phyloP scores from a whole-genome alignment of 1,140 invertebrate genomes.

The Bombus ignitus region DNA sequence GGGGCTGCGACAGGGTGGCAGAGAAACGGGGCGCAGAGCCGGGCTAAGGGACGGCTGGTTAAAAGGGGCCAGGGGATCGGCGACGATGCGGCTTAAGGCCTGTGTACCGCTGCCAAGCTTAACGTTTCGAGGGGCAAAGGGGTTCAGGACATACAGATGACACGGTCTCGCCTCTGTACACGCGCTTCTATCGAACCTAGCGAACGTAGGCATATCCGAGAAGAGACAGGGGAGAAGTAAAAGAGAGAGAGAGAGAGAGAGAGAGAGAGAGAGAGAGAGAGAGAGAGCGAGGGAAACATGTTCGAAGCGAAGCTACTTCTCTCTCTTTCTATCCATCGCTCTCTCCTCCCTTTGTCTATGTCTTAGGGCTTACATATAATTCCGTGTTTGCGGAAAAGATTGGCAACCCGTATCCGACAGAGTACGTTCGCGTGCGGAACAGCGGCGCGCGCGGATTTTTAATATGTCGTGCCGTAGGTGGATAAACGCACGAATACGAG shows the following conservation, averaged over 20 bases:
- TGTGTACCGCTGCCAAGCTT: conserved; percentile 76
- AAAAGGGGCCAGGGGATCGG: conserved; percentile 61
- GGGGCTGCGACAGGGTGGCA: not conserved
- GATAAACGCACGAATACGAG: conserved; percentile 60
- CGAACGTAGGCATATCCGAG: not conserved
- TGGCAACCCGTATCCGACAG: conserved; percentile 41
- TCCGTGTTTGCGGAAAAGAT: conserved; percentile 82
- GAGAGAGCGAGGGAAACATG: too few relatives aligned
- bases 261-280: not conserved
- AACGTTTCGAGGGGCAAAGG: conserved; percentile 68
- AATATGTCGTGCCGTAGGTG: conserved; percentile 73
- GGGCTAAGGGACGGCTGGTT: conserved; percentile 38
- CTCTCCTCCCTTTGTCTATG: conserved; percentile 78
- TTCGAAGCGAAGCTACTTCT: not conserved
- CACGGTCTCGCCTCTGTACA: conserved; percentile 33
- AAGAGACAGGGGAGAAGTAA: not conserved
- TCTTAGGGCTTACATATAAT: conserved; percentile 82
- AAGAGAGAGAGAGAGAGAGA: not conserved
- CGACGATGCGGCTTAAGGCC: conserved; percentile 79
- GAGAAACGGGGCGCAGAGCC: not conserved
- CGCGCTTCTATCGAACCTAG: conserved; percentile 25
- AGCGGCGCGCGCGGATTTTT: conserved; percentile 74
- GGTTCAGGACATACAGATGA: conserved; percentile 45
- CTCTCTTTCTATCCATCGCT: conserved; percentile 9
- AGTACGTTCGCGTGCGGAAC: conserved; percentile 10